Base-by-base conservation (phyloP, 2,888 invertebrate species). In the Serrognathus titanus region DNA sequence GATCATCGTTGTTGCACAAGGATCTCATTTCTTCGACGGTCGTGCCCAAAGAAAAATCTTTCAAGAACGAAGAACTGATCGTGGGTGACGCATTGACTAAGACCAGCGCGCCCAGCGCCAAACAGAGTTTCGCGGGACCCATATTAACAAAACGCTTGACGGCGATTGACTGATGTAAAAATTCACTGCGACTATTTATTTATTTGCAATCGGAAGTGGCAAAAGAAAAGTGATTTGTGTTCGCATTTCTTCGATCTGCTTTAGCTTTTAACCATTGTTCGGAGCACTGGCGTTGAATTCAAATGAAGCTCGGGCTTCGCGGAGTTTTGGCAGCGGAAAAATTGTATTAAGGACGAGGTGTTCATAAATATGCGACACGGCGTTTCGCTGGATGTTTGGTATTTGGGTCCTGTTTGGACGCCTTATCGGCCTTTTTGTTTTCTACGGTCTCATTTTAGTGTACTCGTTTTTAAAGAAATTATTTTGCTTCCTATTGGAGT, bases 1-100 rank as follows among this genome's bases (percentile, higher is more conserved):
- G 87, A 74, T 91, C 90, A 66, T 86, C 86, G 67, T 85, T 85
- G 40, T 84, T 82, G 75, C 92, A 92, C 71, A 88, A 86, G 54
- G 82, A 82, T 71, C 86, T 84, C 82, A 90, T 89, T 77, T 89
- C 89, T 70, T 88, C 88, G 48, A 91, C 86, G 79, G 88, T 82
- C 52, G 83, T 80, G 69, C 89, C 87, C 82, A 90, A 83, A 66
- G 85, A 82, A 11, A 86, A 86, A 60, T 84, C 85, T 69, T 86
- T 86, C 87, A 86, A 88, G 76, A 85, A 85, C 49, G 82, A 84
- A 60, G 83, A 80, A 70, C 86, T 84, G 45, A 84, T 81, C 16
- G 86, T 85, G 69, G 85, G 85, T 35, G 85, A 83, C 59, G 80
- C 79, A 57, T 81, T 82, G 65, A 68, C 63, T 8, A 48, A 9